Percentiles rank a stretch among this genome's conserved stretches.
Conservation (phyloP, 1,140 invertebrate species). For the Hyphantria cunea region DNA sequence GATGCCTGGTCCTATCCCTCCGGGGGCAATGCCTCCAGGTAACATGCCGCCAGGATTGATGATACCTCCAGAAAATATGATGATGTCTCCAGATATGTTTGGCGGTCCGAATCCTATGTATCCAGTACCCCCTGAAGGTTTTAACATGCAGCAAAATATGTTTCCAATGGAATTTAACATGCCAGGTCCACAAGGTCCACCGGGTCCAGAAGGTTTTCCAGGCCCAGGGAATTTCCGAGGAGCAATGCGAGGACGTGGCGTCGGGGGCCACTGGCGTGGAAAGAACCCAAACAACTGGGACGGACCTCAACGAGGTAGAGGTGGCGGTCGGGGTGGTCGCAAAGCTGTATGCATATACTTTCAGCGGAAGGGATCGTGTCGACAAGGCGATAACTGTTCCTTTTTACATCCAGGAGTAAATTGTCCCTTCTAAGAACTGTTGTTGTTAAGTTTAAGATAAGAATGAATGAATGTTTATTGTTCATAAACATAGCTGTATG, state of each 20-base stretch:
- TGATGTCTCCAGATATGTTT: conserved; percentile 82
- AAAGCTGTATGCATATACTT: conserved; percentile 88
- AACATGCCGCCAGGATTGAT: conserved; percentile 65
- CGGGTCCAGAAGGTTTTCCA: conserved; percentile 66
- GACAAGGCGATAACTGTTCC: conserved; percentile 89
- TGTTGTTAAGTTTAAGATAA: background rate
- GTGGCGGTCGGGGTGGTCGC: conserved; percentile 73
- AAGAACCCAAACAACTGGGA: conserved; percentile 78
- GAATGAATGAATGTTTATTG: background rate
- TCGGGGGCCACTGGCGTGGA: conserved; percentile 80
- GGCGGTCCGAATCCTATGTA: conserved; percentile 73
- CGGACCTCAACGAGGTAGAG: conserved; percentile 79
- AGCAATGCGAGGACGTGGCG: conserved; percentile 72
- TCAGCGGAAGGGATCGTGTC: conserved; percentile 88
- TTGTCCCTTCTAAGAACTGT: conserved; percentile 74
- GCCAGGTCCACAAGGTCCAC: conserved; percentile 59
- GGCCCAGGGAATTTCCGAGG: conserved; percentile 77
- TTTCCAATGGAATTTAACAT: conserved; percentile 73
- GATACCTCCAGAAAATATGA: conserved; percentile 71
- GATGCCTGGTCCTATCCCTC: conserved; percentile 59
- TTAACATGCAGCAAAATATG: conserved; percentile 74
- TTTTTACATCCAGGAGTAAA: conserved; percentile 89
- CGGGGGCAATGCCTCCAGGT: conserved; percentile 48
- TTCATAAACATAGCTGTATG: background rate
- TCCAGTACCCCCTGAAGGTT: conserved; percentile 61